A percentile compares a stretch with the other conserved stretches of the same genome.
Conservation (phyloP, 2,797 vertebrate genomes). For the Yasuhikotakia modesta region DNA sequence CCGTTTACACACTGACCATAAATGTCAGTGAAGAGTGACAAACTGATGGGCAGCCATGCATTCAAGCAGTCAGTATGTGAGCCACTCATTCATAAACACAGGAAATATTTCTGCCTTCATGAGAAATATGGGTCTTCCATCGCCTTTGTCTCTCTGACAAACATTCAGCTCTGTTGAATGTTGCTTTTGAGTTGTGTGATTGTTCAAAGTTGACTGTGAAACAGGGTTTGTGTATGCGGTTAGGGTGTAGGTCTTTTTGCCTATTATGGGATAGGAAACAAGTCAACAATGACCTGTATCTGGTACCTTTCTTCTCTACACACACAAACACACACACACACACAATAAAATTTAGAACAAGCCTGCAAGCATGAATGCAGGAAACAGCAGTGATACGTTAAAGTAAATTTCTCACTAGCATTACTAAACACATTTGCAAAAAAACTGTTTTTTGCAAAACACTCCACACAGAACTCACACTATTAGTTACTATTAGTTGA, state of each 20-base stretch:
- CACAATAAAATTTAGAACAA: conserved; percentile 7
- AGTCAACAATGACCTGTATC: background rate
- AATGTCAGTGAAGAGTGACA: background rate
- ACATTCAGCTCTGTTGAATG: background rate
- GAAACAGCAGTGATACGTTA: too few species aligned
- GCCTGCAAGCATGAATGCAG: background rate
- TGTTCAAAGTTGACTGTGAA: background rate
- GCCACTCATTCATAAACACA: conserved; percentile 30
- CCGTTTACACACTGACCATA: background rate
- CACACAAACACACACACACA: background rate
- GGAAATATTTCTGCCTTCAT: conserved; percentile 21
- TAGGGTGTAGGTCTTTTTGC: conserved; percentile 19
- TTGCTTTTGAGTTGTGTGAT: too few species aligned
- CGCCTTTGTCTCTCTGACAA: background rate
- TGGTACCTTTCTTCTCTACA: conserved; percentile 19
- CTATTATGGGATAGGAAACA: conserved; percentile 30
- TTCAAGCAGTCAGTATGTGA: conserved; percentile 16
- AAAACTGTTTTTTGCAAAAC: too few species aligned
- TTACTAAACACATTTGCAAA: too few species aligned
- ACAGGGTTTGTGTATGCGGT: conserved; percentile 5
- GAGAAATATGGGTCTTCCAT: conserved; percentile 7
- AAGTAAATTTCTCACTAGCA: too few species aligned
- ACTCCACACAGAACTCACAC: too few species aligned
- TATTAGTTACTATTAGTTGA: too few species aligned
- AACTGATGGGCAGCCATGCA: background rate